Conservation (phyloP, 2,113 vertebrate genomes). For the Lepisosteus oculatus region DNA sequence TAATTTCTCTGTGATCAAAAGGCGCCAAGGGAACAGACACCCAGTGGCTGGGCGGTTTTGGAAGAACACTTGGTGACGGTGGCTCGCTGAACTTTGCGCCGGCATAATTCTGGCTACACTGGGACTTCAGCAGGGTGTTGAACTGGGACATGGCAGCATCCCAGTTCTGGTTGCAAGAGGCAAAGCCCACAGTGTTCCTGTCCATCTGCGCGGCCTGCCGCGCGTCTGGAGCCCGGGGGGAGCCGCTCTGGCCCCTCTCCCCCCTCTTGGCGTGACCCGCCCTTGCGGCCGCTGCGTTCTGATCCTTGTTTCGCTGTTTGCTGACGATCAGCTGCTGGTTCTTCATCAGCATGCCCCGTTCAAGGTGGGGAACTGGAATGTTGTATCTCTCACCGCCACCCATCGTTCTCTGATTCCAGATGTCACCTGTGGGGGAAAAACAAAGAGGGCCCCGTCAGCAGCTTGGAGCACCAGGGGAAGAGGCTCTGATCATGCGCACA, state of each 20-base stretch:
- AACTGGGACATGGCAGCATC: constrained; percentile 71
- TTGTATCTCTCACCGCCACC: constrained; percentile 93
- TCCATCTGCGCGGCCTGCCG: constrained; percentile 86
- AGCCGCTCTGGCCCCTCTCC: constrained; percentile 64
- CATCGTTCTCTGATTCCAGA: constrained; percentile 76
- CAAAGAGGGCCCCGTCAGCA: neutral
- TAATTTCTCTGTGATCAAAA: constrained; percentile 85
- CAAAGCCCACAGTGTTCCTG: constrained; percentile 68
- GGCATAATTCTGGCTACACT: constrained; percentile 85
- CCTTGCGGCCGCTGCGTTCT: constrained; percentile 67
- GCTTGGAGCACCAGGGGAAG: no score
- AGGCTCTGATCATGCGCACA: no score
- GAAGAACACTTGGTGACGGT: constrained; percentile 91
- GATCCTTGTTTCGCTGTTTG: constrained; percentile 81
- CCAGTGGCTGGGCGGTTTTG: constrained; percentile 95
- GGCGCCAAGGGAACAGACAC: constrained; percentile 82
- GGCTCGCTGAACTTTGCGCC: constrained; percentile 97
- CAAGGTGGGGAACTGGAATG: constrained; percentile 83
- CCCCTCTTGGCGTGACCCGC: constrained; percentile 74
- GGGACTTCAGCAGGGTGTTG: constrained; percentile 74
- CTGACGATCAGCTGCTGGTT: constrained; percentile 74
- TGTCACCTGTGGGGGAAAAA: constrained; percentile 77
- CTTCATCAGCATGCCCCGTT: constrained; percentile 74
- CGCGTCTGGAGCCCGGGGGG: constrained; percentile 68
- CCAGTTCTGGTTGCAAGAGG: constrained; percentile 77